Evolutionary conservation across 2,888 invertebrate genomes (phyloP).

Genomic region (Sycophila texana): DNA sequence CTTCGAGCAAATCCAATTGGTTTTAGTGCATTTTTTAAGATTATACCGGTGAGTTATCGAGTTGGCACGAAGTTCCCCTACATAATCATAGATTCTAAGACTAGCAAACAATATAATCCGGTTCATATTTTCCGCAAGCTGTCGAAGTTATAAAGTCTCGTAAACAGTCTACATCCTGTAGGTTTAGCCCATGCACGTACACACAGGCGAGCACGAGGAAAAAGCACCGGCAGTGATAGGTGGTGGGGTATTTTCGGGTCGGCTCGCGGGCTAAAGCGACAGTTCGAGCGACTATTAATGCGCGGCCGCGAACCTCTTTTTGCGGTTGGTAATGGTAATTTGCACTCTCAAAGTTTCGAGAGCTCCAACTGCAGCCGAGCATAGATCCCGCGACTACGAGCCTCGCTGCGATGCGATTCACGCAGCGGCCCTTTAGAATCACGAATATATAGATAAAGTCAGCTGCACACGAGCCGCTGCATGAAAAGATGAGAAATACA

Average conservation of each 20-base stretch:
- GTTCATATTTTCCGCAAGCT: slow-evolving; percentile 10
- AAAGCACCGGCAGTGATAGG: not conserved
- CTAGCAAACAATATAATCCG: not conserved
- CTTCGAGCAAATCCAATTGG: no score
- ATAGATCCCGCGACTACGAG: no score
- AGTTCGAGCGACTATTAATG: slow-evolving; percentile 29
- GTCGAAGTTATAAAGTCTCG: slow-evolving; percentile 14
- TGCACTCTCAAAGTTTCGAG: slow-evolving; percentile 12
- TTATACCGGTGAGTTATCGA: no score
- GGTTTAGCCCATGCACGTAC: slow-evolving; percentile 5
- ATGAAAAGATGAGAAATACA: no score
- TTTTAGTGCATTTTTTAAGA: no score
- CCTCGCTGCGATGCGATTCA: no score
- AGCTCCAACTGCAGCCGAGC: no score
- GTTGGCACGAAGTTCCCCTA: no score
- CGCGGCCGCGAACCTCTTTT: slow-evolving; percentile 23
- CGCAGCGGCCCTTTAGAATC: no score
- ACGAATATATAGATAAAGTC: no score
- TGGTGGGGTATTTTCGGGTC: not conserved
- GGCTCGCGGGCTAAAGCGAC: not conserved
- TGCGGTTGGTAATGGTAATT: slow-evolving; percentile 33
- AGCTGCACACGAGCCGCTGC: no score
- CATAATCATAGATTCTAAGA: no score
- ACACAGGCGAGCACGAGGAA: not conserved
- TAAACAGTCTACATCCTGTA: slow-evolving; percentile 17